Conservation (phyloP, 2,113 vertebrate species). For the Ranitomeya imitator region DNA sequence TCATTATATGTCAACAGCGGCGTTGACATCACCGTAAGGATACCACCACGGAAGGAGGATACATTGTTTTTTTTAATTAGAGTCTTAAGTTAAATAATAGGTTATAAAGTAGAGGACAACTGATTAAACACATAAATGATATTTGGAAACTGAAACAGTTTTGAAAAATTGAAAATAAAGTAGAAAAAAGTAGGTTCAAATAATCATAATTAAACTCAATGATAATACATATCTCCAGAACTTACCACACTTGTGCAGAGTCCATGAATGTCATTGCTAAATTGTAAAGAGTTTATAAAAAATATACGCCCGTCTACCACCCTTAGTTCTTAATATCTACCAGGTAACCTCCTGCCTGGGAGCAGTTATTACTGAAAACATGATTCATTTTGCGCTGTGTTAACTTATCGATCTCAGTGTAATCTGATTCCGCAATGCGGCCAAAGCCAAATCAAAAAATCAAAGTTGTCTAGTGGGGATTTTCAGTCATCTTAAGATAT, state of each 20-base stretch:
- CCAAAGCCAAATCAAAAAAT: constrained; percentile 13
- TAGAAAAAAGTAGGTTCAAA: background rate
- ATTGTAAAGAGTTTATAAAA: background rate
- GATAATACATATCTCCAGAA: background rate
- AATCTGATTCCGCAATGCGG: constrained; percentile 16
- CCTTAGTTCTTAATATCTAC: background rate
- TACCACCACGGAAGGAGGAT: no score
- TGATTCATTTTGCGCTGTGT: constrained; percentile 40
- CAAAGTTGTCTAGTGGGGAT: background rate
- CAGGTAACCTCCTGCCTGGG: constrained; percentile 1
- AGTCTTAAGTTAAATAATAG: no score
- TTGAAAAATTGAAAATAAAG: no score
- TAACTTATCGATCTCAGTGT: constrained; percentile 42
- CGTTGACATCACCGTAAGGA: no score
- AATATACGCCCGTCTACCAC: background rate
- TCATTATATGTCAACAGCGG: no score
- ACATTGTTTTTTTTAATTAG: no score
- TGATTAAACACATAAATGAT: no score
- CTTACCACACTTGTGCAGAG: background rate
- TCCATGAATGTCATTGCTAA: background rate
- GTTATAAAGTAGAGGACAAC: no score
- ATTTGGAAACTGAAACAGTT: no score
- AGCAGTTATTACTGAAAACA: constrained; percentile 40
- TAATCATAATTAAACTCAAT: background rate
- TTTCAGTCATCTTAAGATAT: background rate